Evolutionary conservation across 2,888 invertebrate species (phyloP).

Genomic region (Acanthococcus lagerstroemiae): DNA sequence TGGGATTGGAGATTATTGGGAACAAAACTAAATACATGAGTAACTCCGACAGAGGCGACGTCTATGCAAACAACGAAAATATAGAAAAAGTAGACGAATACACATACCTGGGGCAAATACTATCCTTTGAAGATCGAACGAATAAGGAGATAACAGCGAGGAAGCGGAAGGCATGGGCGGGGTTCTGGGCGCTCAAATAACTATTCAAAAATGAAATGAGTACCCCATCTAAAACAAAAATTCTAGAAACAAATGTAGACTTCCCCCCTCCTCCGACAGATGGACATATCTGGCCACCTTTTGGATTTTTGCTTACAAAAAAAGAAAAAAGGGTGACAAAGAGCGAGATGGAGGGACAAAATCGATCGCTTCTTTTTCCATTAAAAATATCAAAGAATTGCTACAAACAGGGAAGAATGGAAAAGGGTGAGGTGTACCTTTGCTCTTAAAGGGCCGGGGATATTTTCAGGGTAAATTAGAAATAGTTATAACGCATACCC

Average conservation of each 20-base stretch:
- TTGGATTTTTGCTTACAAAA: too few species aligned
- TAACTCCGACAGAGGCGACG: not conserved
- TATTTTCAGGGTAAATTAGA: too few species aligned
- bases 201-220: not conserved
- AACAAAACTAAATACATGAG: not conserved
- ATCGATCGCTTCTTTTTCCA: too few species aligned
- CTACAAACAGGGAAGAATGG: too few species aligned
- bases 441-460: too few species aligned
- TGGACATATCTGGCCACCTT: too few species aligned
- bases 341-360: too few species aligned
- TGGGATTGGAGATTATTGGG: not conserved
- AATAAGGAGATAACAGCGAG: not conserved
- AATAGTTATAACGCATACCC: too few species aligned
- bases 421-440: too few species aligned
- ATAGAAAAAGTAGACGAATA: not conserved
- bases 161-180: not conserved
- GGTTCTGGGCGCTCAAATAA: not conserved
- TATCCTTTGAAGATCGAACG: not conserved
- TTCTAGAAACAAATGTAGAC: not conserved
- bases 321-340: too few species aligned
- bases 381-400: too few species aligned
- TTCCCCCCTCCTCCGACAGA: too few species aligned
- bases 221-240: not conserved
- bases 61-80: not conserved
- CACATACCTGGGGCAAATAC: not conserved